Percentiles rank a stretch among this genome's conserved stretches.
phyloP scores from a whole-genome alignment of 2,113 vertebrate genomes.

The Pungitius pungitius region DNA sequence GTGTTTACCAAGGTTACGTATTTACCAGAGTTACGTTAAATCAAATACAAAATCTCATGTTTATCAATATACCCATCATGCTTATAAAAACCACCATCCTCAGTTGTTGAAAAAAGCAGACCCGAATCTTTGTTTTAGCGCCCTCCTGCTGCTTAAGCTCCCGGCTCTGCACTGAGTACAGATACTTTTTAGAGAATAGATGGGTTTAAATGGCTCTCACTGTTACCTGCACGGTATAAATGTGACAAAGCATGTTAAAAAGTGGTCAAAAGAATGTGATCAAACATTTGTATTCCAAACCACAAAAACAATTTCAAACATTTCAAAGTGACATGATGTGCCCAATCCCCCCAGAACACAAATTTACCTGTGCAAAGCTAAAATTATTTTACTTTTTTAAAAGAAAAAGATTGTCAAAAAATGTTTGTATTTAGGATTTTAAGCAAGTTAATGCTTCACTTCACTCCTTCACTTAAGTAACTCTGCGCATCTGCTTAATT shows the following conservation, averaged over 20 bases:
- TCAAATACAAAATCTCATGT: conserved; percentile 56
- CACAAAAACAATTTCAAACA: conserved; percentile 72
- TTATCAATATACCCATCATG: conserved; percentile 81
- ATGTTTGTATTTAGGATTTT: neutral
- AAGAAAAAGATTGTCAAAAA: neutral
- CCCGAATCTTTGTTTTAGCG: conserved; percentile 97
- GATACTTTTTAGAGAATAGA: conserved; percentile 98
- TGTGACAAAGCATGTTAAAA: conserved; percentile 99
- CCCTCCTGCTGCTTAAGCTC: conserved; percentile 96
- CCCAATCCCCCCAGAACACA: conserved; percentile 25
- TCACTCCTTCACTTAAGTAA: neutral
- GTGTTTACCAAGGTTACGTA: conserved; percentile 47
- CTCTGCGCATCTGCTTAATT: neutral
- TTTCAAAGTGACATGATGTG: conserved; percentile 65
- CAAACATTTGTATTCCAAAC: conserved; percentile 81
- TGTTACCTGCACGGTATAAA: conserved; percentile 99
- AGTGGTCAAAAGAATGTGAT: conserved; percentile 85
- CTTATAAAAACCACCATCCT: conserved; percentile 83
- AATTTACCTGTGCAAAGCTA: conserved; percentile 66
- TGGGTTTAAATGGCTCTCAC: conserved; percentile 99
- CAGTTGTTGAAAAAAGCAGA: conserved; percentile 91
- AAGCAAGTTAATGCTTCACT: neutral
- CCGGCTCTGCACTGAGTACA: conserved; percentile 97
- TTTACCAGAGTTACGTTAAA: conserved; percentile 67
- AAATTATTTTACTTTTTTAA: neutral